phyloP scores from a whole-genome alignment of 2,888 invertebrate genomes.

The Drosophila rubida region DNA sequence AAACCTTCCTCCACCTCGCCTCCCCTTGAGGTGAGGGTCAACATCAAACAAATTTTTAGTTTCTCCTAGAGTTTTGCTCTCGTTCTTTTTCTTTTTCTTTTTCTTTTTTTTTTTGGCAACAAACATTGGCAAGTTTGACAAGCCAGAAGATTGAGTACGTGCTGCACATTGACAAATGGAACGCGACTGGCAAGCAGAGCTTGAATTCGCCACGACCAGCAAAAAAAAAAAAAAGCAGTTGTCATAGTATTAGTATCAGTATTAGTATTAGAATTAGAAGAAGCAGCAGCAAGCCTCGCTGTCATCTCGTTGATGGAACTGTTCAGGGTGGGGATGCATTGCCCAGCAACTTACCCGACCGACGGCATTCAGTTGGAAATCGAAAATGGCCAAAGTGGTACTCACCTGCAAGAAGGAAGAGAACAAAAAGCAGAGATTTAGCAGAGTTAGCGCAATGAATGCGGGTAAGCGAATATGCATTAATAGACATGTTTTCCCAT shows the following conservation, averaged over 20 bases:
- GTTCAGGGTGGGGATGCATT: not conserved
- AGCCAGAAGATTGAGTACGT: conserved; percentile 79
- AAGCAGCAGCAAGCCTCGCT: conserved; percentile 8
- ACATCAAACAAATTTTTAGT: conserved; percentile 48
- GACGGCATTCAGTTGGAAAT: conserved; percentile 19
- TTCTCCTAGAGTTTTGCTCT: not conserved
- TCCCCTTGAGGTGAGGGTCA: conserved; percentile 10
- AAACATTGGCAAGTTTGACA: conserved; percentile 78
- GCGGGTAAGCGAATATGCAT: conserved; percentile 16
- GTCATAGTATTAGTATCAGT: not conserved
- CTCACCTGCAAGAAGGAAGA: conserved; percentile 67
- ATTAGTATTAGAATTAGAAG: too few relatives aligned
- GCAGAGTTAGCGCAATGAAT: conserved; percentile 15
- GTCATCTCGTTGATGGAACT: conserved; percentile 29
- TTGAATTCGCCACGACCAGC: conserved; percentile 13
- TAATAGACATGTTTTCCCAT: conserved; percentile 30
- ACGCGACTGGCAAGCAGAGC: conserved; percentile 47
- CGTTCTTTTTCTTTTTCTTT: conserved; percentile 9
- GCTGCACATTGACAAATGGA: conserved; percentile 77
- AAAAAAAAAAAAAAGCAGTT: not conserved
- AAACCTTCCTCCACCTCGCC: conserved; percentile 1
- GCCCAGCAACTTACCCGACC: conserved; percentile 11
- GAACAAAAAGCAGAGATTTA: conserved; percentile 4
- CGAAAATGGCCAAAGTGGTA: conserved; percentile 44
- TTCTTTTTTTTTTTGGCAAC: conserved; percentile 49